Base-by-base conservation (phyloP, 2,113 vertebrate genomes). In the Gymnogyps californianus region DNA sequence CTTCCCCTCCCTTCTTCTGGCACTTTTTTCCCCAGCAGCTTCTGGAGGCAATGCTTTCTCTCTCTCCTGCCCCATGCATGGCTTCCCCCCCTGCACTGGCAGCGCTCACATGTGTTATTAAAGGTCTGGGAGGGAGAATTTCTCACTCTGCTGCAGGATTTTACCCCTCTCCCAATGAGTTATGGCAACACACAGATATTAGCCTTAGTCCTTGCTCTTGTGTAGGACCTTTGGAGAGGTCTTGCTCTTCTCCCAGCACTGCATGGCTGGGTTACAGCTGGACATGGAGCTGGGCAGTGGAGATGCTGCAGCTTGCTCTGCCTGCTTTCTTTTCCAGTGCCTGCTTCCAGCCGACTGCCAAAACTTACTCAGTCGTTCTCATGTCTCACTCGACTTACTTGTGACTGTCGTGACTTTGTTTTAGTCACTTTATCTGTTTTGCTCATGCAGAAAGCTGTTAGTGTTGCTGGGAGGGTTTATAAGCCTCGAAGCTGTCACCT, bases 341-440 rank as follows among this genome's bases (percentile, higher is more conserved):
- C 74, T 58, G 44, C 44, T 90, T 47, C 51, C 87, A 90, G 69
- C 40, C 78, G 31, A 12, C 34, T 90, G 75, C 74, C 34, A 28
- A 51, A 93, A 64, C 64, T 61, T 57, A 7, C 46, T 28, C 7
- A 5, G 65, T 65, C 2, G 2, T 74, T 69, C 59, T 61, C 69
- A 7, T 42, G 7, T 70, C 91, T 93, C 71, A 36, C 62, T 87
- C 4, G 2, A 10, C 76, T 89, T 55, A 2, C 88, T n/a, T 80
- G 91, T 90, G 91, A 15, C 81, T 93, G 80, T 91, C 15, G 28
- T 91, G 96, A 91, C 85, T 96, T 92, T 76, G 80, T 83, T 97
- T 55, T 67, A 81, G 91, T 92, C 88, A 75, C 69, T 79, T 83
- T 67, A 13, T 32, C 58, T 81, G 58, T 65, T 93, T 92, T 82